Conservation (phyloP, 1,140 invertebrate genomes). For the Drosophila kepulauana region DNA sequence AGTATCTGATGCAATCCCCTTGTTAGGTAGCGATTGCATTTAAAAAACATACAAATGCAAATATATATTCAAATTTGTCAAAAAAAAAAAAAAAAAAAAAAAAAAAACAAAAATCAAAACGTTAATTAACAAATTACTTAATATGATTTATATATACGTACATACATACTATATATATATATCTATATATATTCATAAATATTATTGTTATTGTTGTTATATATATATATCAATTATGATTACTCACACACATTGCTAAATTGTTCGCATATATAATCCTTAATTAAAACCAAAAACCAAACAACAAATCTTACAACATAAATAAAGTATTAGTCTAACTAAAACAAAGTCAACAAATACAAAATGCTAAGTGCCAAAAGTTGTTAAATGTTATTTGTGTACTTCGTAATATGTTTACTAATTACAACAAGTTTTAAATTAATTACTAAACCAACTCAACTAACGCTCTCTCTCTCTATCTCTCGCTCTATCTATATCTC, state of each 20-base stretch:
- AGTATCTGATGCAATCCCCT: constrained; percentile 97
- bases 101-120: constrained; percentile 56
- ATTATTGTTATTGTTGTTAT: constrained; percentile 84
- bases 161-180: constrained; percentile 65
- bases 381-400: constrained; percentile 84
- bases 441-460: constrained; percentile 70
- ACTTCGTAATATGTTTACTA: constrained; percentile 83
- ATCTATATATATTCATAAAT: constrained; percentile 83
- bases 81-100: constrained; percentile 70
- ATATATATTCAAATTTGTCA: constrained; percentile 84
- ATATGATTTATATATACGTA: constrained; percentile 83
- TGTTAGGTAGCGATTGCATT: constrained; percentile 93
- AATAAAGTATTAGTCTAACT: constrained; percentile 81
- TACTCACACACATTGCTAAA: constrained; percentile 83
- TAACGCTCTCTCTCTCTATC: constrained; percentile 55
- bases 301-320: constrained; percentile 68
- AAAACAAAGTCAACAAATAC: constrained; percentile 69
- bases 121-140: constrained; percentile 81
- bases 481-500: constrained; percentile 32
- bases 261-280: constrained; percentile 81
- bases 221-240: constrained; percentile 82
- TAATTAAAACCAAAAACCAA: constrained; percentile 63
- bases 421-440: constrained; percentile 76
- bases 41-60: constrained; percentile 84
- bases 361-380: constrained; percentile 71